These are phyloP conservation scores for Fukomys damarensis DNA, from an alignment of 2,113 vertebrate genomes.

Conservation along the genomic window DNA sequence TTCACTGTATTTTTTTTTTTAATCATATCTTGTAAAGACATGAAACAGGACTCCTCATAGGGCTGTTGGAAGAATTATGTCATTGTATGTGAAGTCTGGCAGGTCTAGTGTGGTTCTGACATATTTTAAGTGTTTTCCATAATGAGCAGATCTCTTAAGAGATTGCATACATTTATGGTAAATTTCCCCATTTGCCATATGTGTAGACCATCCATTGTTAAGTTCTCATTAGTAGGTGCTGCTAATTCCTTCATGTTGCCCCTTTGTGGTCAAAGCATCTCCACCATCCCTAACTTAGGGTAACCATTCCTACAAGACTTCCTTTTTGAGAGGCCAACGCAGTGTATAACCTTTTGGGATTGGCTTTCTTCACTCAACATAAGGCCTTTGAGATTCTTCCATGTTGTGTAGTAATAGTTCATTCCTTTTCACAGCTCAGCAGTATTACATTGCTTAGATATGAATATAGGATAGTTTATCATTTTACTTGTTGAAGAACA, in stretches of 20 bases:
- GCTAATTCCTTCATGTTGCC: fast-evolving
- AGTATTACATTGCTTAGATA: background rate
- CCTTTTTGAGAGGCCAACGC: background rate
- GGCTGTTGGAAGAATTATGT: background rate
- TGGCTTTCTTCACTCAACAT: background rate
- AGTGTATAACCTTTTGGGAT: background rate
- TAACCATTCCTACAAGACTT: background rate
- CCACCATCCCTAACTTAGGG: background rate
- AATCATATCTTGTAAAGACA: too few species aligned
- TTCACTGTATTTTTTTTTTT: too few species aligned
- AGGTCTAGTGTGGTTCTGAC: background rate
- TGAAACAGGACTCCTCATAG: background rate
- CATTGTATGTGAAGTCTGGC: background rate
- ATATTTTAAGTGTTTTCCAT: background rate
- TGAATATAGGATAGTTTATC: background rate
- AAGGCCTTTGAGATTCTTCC: background rate
- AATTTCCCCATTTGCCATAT: background rate
- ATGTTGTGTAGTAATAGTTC: background rate
- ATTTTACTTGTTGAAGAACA: background rate
- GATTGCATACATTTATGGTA: background rate
- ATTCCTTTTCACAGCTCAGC: background rate
- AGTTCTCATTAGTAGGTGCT: background rate
- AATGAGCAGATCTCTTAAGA: background rate
- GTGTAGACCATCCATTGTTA: background rate
- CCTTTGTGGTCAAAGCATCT: background rate